Percentiles rank a stretch among this genome's conserved stretches.
Evolutionary conservation across 2,797 vertebrate genomes (phyloP).

Genomic region (Tauraco hartlaubi): DNA sequence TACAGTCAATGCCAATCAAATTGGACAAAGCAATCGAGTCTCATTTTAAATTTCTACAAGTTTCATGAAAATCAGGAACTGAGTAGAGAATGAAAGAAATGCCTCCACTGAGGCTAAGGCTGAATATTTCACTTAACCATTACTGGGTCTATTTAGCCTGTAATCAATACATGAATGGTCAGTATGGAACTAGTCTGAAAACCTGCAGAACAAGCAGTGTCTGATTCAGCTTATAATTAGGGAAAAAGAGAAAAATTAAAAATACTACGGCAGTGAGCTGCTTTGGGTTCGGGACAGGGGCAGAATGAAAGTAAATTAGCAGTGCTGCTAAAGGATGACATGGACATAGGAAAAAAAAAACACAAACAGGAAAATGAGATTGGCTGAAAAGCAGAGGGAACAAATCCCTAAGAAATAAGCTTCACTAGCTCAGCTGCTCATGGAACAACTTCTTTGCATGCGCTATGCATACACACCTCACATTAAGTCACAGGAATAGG

Average conservation of each 20-base stretch:
- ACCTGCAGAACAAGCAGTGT: neutral
- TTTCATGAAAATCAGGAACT: neutral
- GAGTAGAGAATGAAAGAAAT: neutral
- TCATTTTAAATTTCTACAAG: conserved; percentile 1
- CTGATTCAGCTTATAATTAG: neutral
- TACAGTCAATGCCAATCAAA: conserved; percentile 30
- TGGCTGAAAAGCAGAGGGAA: neutral
- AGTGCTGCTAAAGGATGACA: neutral
- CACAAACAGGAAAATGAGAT: neutral
- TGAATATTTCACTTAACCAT: neutral
- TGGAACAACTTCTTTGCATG: neutral
- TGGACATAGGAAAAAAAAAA: neutral
- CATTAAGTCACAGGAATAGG: neutral
- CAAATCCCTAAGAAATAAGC: neutral
- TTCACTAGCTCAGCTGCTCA: neutral
- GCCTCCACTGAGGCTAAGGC: neutral
- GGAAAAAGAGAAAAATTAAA: neutral
- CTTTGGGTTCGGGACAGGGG: neutral
- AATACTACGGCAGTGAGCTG: neutral
- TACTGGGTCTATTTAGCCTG: neutral
- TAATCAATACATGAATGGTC: neutral
- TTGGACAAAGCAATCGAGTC: neutral
- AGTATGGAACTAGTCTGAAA: neutral
- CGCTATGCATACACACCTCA: accelerated
- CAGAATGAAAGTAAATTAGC: neutral